Evolutionary conservation across 2,797 vertebrate genomes (phyloP).

Genomic region (Cuniculus paca): DNA sequence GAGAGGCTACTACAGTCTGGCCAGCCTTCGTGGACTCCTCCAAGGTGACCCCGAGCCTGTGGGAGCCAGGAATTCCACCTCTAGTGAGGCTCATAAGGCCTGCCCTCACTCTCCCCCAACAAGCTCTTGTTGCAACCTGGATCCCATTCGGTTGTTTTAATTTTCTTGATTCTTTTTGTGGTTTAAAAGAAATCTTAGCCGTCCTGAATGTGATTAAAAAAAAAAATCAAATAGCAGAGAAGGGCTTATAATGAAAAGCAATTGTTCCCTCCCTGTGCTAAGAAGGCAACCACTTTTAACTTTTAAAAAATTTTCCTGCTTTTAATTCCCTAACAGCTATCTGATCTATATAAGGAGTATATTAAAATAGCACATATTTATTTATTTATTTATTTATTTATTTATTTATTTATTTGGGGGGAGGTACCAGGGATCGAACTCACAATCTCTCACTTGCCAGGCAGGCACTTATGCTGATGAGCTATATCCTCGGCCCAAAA

Average conservation of each 20-base stretch:
- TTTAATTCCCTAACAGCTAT: conserved; percentile 12
- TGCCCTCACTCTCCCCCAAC: background rate
- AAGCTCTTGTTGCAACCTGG: background rate
- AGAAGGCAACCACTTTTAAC: conserved; percentile 42
- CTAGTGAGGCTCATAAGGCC: background rate
- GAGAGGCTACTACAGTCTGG: background rate
- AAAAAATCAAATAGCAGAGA: conserved; percentile 43
- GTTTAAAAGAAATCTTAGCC: background rate
- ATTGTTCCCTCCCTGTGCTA: background rate
- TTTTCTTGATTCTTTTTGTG: conserved; percentile 19
- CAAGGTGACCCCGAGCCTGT: rapidly evolving
- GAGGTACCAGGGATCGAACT: too few relatives aligned
- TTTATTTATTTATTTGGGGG: too few relatives aligned
- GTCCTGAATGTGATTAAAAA: conserved; percentile 46
- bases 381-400: too few relatives aligned
- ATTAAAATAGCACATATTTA: conserved; percentile 54
- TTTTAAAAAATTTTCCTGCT: conserved; percentile 23
- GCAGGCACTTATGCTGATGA: too few relatives aligned
- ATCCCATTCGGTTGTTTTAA: background rate
- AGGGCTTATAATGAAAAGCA: conserved; percentile 59
- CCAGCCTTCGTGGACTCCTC: rapidly evolving
- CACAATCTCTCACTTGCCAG: too few relatives aligned
- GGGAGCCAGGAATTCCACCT: background rate
- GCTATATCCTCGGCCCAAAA: too few relatives aligned
- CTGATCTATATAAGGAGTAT: conserved; percentile 46